Conservation (phyloP, 2,113 vertebrate genomes). For the Elgaria multicarinata region DNA sequence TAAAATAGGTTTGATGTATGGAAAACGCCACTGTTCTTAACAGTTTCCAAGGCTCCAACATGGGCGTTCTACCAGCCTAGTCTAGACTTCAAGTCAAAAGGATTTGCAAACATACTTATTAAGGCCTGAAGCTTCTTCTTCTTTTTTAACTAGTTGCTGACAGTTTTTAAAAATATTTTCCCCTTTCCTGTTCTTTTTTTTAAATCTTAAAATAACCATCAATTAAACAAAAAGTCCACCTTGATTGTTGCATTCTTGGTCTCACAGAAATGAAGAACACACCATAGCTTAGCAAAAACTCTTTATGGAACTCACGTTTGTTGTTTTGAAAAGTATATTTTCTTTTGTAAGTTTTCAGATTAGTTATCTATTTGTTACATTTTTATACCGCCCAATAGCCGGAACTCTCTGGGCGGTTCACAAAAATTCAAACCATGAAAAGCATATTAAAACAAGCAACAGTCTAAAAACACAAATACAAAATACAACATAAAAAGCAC, state of each 20-base stretch:
- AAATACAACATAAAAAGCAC: no score
- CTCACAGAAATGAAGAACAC: not conserved
- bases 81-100: slow-evolving; percentile 24
- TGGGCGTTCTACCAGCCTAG: slow-evolving; percentile 10
- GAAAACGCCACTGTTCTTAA: slow-evolving; percentile 60
- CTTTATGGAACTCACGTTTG: not conserved
- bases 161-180: slow-evolving; percentile 39
- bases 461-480: no score
- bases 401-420: no score
- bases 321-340: not conserved
- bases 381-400: no score
- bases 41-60: not conserved
- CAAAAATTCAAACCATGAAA: no score
- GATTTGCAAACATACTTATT: slow-evolving; percentile 61
- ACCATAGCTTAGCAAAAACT: not conserved
- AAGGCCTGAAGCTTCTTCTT: slow-evolving; percentile 49
- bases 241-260: not conserved
- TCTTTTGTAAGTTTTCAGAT: not conserved
- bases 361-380: no score
- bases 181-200: slow-evolving; percentile 18
- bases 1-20: slow-evolving; percentile 59
- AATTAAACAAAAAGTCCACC: slow-evolving; percentile 46
- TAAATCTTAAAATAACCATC: slow-evolving; percentile 61
- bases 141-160: slow-evolving; percentile 61
- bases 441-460: no score